Base-by-base conservation (phyloP, 2,888 invertebrate genomes). In the Sylvicola fuscatus region DNA sequence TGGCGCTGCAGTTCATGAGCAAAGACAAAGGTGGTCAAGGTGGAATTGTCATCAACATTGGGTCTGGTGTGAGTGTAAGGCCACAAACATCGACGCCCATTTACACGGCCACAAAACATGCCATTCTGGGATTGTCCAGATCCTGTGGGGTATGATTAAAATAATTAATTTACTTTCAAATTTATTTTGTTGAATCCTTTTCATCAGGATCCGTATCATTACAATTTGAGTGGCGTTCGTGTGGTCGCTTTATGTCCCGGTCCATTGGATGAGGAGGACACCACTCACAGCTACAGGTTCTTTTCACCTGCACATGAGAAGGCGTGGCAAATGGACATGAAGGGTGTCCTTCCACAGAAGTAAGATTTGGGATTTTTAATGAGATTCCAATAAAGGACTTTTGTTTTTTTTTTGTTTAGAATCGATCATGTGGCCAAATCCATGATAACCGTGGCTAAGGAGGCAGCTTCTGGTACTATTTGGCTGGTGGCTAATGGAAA, bases 91-190 rank as follows among this genome's bases (percentile, higher is more conserved):
- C 77, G 37, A 69, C 74, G 17, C 79, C 80, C 2, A 76, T 79
- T 44, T 79, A 77, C 57, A 75, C 77, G 1, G 78, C 79, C 11
- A 79, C 78, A 12, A 79, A 79, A 51, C 76, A 77, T 48, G 79
- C 78, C 1, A 70, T 79, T 14, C 70, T 78, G 12, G 77, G 75
- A 30, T 65, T 79, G 38, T 76, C 77, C 3, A 66, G 76, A 44
- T 71, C 77, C 32, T 77, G 77, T 48, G 79, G 79, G 47, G 74
- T 74, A n/a, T n/a, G n/a, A n/a, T n/a, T n/a, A n/a, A n/a, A n/a
- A n/a, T n/a, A n/a, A n/a, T n/a, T n/a, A n/a, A n/a, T n/a, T n/a
- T n/a, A n/a, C n/a, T n/a, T n/a, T n/a, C n/a, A n/a, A n/a, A n/a
- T n/a, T n/a, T n/a, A n/a, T n/a, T n/a, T n/a, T n/a, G n/a, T n/a